A percentile compares a stretch with the other conserved stretches of the same genome.
Conservation (phyloP, 2,113 vertebrate genomes). For the Daboia siamensis region DNA sequence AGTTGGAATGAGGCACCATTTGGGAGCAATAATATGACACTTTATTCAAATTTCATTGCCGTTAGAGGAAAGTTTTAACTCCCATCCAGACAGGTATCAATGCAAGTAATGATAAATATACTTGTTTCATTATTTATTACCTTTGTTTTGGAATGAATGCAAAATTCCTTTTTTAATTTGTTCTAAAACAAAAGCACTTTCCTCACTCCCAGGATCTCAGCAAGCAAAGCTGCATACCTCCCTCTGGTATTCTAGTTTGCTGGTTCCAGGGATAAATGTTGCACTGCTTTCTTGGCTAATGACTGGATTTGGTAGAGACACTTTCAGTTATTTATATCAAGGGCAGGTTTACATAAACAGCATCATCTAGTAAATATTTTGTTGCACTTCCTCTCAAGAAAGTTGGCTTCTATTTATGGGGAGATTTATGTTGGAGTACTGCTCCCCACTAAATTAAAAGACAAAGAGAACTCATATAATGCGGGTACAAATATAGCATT, state of each 20-base stretch:
- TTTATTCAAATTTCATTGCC: background rate
- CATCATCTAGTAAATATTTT: background rate
- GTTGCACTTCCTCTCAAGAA: background rate
- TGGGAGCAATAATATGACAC: background rate
- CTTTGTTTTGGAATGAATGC: background rate
- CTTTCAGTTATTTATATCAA: background rate
- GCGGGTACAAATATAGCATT: background rate
- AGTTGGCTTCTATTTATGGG: background rate
- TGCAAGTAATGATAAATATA: background rate
- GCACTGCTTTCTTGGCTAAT: too few species aligned
- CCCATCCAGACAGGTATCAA: background rate
- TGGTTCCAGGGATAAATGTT: background rate
- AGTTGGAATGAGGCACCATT: background rate
- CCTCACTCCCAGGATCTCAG: background rate
- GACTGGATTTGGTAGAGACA: background rate
- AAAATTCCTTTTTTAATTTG: background rate
- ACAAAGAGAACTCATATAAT: background rate
- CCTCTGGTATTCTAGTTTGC: background rate
- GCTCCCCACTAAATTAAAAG: background rate
- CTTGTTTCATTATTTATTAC: background rate
- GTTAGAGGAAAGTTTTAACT: background rate
- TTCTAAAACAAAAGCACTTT: background rate
- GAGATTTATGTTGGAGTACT: too few species aligned
- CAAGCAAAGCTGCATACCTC: background rate
- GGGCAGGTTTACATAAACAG: background rate